Percentiles rank a stretch among this genome's conserved stretches.
phyloP scores from a whole-genome alignment of 2,888 invertebrate species.

The Plemyria rubiginata region DNA sequence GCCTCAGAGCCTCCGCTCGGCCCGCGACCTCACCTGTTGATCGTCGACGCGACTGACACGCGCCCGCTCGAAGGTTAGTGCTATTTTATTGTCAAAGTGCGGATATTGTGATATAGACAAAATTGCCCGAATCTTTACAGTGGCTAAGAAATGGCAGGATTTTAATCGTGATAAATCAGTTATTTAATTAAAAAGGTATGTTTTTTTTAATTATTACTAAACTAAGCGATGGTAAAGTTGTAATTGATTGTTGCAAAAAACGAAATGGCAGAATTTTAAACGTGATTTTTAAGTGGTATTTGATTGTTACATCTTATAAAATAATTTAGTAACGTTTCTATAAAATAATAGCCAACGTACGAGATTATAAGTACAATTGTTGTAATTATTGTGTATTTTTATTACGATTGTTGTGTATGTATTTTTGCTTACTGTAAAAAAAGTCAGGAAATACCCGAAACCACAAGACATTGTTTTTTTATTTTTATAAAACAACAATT shows the following conservation, averaged over 20 bases:
- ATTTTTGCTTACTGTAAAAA: too few relatives aligned
- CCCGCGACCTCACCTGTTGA: conserved; percentile 79
- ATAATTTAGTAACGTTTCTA: too few relatives aligned
- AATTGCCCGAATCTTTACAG: neutral
- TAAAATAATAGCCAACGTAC: too few relatives aligned
- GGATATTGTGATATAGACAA: neutral
- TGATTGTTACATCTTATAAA: too few relatives aligned
- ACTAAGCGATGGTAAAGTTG: neutral
- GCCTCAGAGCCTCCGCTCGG: conserved; percentile 51
- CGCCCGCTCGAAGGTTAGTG: conserved; percentile 71
- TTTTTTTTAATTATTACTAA: neutral
- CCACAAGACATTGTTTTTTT: too few relatives aligned
- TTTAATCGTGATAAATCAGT: neutral
- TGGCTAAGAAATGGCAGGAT: neutral
- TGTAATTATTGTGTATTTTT: too few relatives aligned
- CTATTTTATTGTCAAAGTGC: conserved; percentile 6
- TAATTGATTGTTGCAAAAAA: neutral
- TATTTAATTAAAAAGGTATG: conserved; percentile 1
- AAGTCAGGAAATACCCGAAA: too few relatives aligned
- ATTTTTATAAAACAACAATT: too few relatives aligned
- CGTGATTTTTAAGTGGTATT: neutral
- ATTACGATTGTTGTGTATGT: too few relatives aligned
- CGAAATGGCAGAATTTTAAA: neutral
- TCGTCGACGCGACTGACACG: conserved; percentile 76
- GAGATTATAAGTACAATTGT: too few relatives aligned